Conservation (phyloP, 2,797 vertebrate species). For the Thripadectes ignobilis region DNA sequence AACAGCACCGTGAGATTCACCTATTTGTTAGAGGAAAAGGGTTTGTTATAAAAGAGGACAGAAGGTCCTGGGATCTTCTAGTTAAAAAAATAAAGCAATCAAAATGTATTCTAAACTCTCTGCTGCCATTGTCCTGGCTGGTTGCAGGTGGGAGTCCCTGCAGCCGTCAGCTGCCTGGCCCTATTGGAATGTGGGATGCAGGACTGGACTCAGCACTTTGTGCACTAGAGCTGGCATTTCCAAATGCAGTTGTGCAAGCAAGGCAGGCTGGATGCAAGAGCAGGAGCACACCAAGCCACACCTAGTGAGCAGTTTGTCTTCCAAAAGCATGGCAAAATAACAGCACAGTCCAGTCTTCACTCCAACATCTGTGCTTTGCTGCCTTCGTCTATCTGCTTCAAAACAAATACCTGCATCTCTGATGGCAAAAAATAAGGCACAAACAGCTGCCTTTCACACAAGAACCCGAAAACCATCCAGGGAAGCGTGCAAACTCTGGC, state of each 20-base stretch:
- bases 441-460: not conserved
- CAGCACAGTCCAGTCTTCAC: not conserved
- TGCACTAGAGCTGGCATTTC: not conserved
- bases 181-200: fast-evolving
- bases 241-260: not conserved
- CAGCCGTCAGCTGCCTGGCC: not conserved
- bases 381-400: not conserved
- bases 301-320: not conserved
- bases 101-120: not conserved
- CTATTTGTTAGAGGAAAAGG: not conserved
- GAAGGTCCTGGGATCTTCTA: not conserved
- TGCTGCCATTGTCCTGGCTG: not conserved
- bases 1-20: not conserved
- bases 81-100: not conserved
- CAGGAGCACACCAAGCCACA: not conserved
- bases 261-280: not conserved
- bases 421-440: not conserved
- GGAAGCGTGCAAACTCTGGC: not conserved
- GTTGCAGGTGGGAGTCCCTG: not conserved
- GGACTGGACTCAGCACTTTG: not conserved
- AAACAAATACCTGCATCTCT: not conserved
- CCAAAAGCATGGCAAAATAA: not conserved
- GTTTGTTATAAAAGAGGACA: not conserved
- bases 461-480: not conserved
- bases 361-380: not conserved